Conservation (phyloP, 2,797 vertebrate genomes). For the Xenops minutus region DNA sequence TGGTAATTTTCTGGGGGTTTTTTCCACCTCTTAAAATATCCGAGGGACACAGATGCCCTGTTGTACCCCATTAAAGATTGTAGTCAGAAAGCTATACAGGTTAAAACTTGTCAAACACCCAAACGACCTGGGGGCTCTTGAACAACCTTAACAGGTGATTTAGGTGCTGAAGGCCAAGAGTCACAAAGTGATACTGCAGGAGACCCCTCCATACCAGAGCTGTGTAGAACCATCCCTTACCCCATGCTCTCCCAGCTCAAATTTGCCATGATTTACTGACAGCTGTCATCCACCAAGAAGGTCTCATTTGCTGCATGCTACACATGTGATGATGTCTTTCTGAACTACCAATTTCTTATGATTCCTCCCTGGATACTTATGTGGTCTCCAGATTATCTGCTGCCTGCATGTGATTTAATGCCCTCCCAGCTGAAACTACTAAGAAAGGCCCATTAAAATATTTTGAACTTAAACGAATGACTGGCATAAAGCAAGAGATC, state of each 20-base stretch:
- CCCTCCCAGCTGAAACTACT: background rate
- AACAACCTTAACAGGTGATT: background rate
- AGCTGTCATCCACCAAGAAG: background rate
- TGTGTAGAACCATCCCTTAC: background rate
- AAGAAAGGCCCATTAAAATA: background rate
- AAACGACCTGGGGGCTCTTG: background rate
- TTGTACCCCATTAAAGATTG: background rate
- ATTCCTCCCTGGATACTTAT: background rate
- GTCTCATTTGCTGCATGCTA: background rate
- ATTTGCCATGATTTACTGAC: background rate
- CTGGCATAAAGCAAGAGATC: background rate
- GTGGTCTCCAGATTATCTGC: background rate
- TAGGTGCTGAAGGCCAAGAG: background rate
- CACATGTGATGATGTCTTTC: accelerated
- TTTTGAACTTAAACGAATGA: background rate
- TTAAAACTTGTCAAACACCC: background rate
- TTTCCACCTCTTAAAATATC: background rate
- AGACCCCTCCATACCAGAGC: background rate
- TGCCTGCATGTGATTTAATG: background rate
- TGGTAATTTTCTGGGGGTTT: background rate
- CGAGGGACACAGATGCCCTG: background rate
- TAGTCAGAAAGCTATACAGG: background rate
- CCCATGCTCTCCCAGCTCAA: background rate
- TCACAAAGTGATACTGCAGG: background rate
- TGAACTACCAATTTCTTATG: background rate